A percentile compares a stretch with the other conserved stretches of the same genome.
Evolutionary conservation across 1,140 invertebrate genomes (phyloP).

Genomic region (Drosophila hydei): DNA sequence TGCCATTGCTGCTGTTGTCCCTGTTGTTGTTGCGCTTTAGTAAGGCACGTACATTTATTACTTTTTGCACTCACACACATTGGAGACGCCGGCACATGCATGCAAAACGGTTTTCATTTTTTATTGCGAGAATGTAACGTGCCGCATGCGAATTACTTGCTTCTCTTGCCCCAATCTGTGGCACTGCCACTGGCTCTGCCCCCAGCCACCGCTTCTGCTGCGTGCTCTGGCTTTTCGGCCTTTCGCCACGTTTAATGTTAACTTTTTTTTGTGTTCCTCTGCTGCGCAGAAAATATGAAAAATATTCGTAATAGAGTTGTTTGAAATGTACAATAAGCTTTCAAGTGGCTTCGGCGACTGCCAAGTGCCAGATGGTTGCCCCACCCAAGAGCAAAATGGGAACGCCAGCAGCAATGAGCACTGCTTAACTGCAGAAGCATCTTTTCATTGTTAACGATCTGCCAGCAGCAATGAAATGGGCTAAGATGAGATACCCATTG

Average conservation of each 20-base stretch:
- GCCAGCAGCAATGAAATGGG: slow-evolving; percentile 26
- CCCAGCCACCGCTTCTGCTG: neutral
- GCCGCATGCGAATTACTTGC: slow-evolving; percentile 81
- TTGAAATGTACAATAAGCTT: slow-evolving; percentile 82
- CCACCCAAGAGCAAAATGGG: neutral
- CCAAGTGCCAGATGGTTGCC: slow-evolving; percentile 18
- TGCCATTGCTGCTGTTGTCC: slow-evolving; percentile 15
- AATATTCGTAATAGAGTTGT: slow-evolving; percentile 83
- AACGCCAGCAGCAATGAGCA: slow-evolving; percentile 16
- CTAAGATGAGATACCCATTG: neutral
- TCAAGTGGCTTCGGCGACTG: slow-evolving; percentile 72
- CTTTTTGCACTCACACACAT: slow-evolving; percentile 46
- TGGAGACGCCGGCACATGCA: slow-evolving; percentile 64
- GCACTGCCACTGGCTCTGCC: slow-evolving; percentile 10
- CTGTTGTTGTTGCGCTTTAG: slow-evolving; percentile 56
- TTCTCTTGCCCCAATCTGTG: slow-evolving; percentile 43
- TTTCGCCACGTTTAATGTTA: slow-evolving; percentile 74
- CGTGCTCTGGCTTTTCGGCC: slow-evolving; percentile 56
- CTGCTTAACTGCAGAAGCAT: slow-evolving; percentile 45
- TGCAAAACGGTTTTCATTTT: slow-evolving; percentile 79
- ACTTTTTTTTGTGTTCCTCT: slow-evolving; percentile 62
- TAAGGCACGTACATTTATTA: slow-evolving; percentile 80
- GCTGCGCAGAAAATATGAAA: slow-evolving; percentile 74
- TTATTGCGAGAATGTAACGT: slow-evolving; percentile 81
- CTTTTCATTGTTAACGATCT: slow-evolving; percentile 20